Conservation (phyloP, 2,888 invertebrate genomes). For the Agrotis exclamationis region DNA sequence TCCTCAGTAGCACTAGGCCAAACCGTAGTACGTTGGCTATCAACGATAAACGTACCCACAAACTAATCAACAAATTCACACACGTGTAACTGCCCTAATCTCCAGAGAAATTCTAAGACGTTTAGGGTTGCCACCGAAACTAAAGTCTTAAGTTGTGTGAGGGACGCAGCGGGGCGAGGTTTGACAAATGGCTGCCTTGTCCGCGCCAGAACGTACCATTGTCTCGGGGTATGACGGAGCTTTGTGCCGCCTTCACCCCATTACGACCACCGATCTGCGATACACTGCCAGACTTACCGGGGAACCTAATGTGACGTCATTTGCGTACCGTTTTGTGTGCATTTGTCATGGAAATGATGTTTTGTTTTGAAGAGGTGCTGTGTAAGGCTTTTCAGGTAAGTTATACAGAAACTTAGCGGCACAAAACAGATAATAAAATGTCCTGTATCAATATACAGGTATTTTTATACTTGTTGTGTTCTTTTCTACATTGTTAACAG, state of each 20-base stretch:
- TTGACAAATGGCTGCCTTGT: slow-evolving; percentile 70
- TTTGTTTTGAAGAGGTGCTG: background rate
- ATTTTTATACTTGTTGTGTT: background rate
- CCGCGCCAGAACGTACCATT: slow-evolving; percentile 67
- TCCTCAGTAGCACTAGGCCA: background rate
- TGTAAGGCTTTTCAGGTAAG: background rate
- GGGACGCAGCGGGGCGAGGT: slow-evolving; percentile 43
- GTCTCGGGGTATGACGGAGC: slow-evolving; percentile 71
- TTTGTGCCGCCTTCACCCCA: slow-evolving; percentile 65
- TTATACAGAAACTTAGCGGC: background rate
- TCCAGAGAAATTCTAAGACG: slow-evolving; percentile 49
- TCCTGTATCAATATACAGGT: background rate
- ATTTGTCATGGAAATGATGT: slow-evolving; percentile 31
- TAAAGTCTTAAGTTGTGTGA: slow-evolving; percentile 52
- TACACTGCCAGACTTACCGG: slow-evolving; percentile 43
- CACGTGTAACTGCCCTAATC: slow-evolving; percentile 21
- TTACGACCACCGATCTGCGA: slow-evolving; percentile 42
- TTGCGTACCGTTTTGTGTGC: slow-evolving; percentile 41
- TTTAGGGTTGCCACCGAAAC: slow-evolving; percentile 48
- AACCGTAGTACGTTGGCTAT: background rate
- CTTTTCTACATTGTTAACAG: background rate
- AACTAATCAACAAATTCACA: slow-evolving; percentile 9
- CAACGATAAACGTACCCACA: background rate
- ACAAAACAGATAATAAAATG: too few relatives aligned
- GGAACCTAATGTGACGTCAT: slow-evolving; percentile 48